Conservation (phyloP, 2,888 invertebrate species). For the Marronus borbonicus region DNA sequence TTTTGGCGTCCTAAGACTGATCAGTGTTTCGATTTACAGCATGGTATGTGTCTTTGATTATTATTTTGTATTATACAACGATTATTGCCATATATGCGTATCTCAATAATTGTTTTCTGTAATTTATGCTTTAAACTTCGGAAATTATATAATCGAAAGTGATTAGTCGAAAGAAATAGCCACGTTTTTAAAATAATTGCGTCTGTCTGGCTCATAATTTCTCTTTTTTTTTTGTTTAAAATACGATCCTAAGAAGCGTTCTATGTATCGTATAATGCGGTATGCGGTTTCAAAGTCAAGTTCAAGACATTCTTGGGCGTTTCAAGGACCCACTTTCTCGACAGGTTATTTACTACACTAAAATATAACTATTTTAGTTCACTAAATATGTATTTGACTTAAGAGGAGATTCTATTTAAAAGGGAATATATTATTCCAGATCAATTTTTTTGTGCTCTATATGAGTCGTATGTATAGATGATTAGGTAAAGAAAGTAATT, state of each 20-base stretch:
- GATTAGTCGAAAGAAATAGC: not conserved
- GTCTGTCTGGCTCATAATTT: not conserved
- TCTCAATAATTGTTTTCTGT: too few relatives aligned
- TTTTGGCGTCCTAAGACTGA: too few relatives aligned
- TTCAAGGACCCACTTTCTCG: conserved; percentile 60
- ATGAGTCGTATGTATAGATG: not conserved
- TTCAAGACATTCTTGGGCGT: conserved; percentile 58
- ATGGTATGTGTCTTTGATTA: too few relatives aligned
- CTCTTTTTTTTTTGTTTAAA: conserved; percentile 7
- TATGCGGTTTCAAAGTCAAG: conserved; percentile 59
- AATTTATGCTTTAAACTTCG: too few relatives aligned
- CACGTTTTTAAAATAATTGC: not conserved
- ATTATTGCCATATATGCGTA: too few relatives aligned
- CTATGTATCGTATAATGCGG: conserved; percentile 34
- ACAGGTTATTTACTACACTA: conserved; percentile 52
- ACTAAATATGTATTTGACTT: conserved; percentile 26
- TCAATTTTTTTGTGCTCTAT: not conserved
- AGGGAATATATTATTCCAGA: not conserved
- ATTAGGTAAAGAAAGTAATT: not conserved
- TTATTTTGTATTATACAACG: too few relatives aligned
- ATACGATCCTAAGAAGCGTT: not conserved
- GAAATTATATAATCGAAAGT: not conserved
- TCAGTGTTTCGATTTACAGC: too few relatives aligned
- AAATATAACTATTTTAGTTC: conserved; percentile 42
- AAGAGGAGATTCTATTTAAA: not conserved